Evolutionary conservation across 2,797 vertebrate genomes (phyloP).

Genomic region (Nannoperca obscura): DNA sequence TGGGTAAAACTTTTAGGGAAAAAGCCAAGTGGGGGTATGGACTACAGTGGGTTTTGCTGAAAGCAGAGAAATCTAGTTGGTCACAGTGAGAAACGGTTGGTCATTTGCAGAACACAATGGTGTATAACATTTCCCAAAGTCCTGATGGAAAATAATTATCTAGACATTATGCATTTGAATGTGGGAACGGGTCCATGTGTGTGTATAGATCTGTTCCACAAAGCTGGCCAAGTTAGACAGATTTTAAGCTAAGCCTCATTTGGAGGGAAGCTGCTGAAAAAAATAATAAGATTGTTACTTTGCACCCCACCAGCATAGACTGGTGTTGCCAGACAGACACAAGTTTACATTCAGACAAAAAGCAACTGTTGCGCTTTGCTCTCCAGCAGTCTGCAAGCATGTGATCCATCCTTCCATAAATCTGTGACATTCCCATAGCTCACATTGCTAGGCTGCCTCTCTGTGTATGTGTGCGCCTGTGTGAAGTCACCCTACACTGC

Average conservation of each 20-base stretch:
- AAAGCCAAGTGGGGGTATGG: slow-evolving; percentile 18
- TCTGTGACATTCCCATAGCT: slow-evolving; percentile 81
- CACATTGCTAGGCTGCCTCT: slow-evolving; percentile 72
- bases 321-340: slow-evolving; percentile 84
- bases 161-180: slow-evolving; percentile 32
- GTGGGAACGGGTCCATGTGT: slow-evolving; percentile 20
- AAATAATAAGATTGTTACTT: slow-evolving; percentile 53
- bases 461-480: slow-evolving; percentile 39
- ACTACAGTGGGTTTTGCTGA: slow-evolving; percentile 1
- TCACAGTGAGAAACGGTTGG: slow-evolving; percentile 20
- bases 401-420: slow-evolving; percentile 80
- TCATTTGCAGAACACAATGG: slow-evolving; percentile 9
- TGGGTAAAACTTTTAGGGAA: slow-evolving; percentile 62
- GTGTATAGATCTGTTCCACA: slow-evolving; percentile 37
- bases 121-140: slow-evolving; percentile 20
- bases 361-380: slow-evolving; percentile 80
- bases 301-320: slow-evolving; percentile 38
- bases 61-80: slow-evolving; percentile 14
- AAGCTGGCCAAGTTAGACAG: slow-evolving; percentile 43
- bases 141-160: slow-evolving; percentile 45
- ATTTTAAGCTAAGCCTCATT: slow-evolving; percentile 49
- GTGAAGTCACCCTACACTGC: slow-evolving; percentile 35
- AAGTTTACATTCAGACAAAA: slow-evolving; percentile 86
- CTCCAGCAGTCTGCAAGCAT: slow-evolving; percentile 79
- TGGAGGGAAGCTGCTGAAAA: slow-evolving; percentile 40